Evolutionary conservation across 1,140 invertebrate genomes (phyloP).

Genomic region (Saccostrea echinata): DNA sequence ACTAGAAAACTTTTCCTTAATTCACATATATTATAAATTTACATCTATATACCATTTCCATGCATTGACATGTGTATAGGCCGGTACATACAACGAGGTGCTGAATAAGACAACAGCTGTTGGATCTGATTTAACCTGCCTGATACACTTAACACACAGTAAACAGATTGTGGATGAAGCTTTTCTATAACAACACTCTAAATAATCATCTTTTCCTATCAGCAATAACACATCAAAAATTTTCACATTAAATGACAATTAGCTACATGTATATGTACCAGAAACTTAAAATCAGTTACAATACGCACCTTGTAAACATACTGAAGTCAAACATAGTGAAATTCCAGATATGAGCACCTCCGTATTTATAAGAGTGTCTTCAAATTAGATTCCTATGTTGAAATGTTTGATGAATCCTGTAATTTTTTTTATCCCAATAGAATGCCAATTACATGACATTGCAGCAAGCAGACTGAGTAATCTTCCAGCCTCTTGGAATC

Average conservation of each 20-base stretch:
- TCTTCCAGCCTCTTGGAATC: background rate
- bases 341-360: background rate
- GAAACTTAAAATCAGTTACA: background rate
- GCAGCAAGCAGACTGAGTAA: conserved; percentile 15
- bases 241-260: background rate
- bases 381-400: background rate
- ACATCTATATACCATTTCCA: too few species aligned
- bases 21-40: too few species aligned
- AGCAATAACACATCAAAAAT: background rate
- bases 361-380: background rate
- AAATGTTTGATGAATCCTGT: background rate
- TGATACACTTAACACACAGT: background rate
- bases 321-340: background rate
- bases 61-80: too few species aligned
- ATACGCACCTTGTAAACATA: background rate
- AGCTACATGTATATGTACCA: background rate
- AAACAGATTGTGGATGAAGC: background rate
- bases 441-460: background rate
- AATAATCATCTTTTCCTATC: background rate
- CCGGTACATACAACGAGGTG: too few species aligned
- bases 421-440: background rate
- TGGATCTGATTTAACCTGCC: background rate
- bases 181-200: background rate
- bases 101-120: background rate
- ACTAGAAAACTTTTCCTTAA: too few species aligned